These are phyloP conservation scores for Agrochola circellaris DNA, from an alignment of 2,888 invertebrate genomes.

Conservation along the genomic window DNA sequence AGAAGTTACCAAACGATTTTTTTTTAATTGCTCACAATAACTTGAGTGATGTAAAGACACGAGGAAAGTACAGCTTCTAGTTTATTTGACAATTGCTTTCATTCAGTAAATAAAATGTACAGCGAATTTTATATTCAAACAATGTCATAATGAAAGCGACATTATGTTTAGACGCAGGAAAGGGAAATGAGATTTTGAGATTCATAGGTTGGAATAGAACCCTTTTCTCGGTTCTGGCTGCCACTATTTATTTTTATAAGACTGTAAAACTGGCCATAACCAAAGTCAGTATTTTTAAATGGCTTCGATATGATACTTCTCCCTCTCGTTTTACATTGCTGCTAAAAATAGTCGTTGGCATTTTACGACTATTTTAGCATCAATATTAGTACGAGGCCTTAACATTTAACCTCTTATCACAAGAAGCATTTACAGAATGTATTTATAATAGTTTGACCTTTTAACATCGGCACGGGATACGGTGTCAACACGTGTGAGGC, in stretches of 20 bases:
- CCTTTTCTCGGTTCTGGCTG: background rate
- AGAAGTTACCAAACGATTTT: background rate
- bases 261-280: background rate
- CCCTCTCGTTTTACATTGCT: background rate
- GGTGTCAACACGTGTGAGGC: conserved; percentile 47
- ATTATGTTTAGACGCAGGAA: conserved; percentile 1
- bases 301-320: background rate
- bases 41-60: conserved; percentile 18
- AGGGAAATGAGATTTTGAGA: conserved; percentile 20
- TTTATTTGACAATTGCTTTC: background rate
- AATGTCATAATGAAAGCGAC: conserved; percentile 3
- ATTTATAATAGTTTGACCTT: conserved; percentile 47
- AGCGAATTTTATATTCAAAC: conserved; percentile 1
- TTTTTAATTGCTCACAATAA: background rate
- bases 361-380: background rate
- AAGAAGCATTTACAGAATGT: conserved; percentile 15
- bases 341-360: conserved; percentile 24
- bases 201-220: conserved; percentile 4
- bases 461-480: conserved; percentile 37
- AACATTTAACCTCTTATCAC: conserved; percentile 43
- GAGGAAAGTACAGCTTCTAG: background rate
- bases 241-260: background rate
- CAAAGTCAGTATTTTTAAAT: background rate
- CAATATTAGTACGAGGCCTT: background rate
- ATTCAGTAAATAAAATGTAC: conserved; percentile 3